Base-by-base conservation (phyloP, 2,797 vertebrate genomes). In the Parauchenoglanis ngamensis region DNA sequence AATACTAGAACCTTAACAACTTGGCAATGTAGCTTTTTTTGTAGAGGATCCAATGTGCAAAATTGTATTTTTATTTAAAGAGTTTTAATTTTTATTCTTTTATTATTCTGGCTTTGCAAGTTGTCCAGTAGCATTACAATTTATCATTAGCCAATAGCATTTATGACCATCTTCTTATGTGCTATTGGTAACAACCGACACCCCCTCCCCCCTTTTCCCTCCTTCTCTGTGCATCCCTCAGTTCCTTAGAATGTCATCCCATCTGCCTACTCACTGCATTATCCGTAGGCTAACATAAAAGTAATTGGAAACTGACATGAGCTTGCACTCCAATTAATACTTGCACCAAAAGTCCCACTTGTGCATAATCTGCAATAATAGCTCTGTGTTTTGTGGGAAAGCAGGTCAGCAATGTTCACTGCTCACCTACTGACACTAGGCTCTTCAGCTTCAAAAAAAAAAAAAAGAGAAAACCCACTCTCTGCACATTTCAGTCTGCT, bases 221-320 rank as follows among this genome's bases (percentile, higher is more conserved):
- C 25, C 10, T 65, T 67, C 61, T 52, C 4, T 67, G 61, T 89
- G 89, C 88, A 90, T 90, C 90, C 85, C 90, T 93, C 90, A 70
- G 76, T 93, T 93, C 90, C 87, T 85, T 85, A 49, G 88, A 92
- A 92, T 90, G 86, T 88, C 88, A 93, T 93, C 91, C 92, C 88
- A 88, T 92, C 91, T 85, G 88, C 67, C 92, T 94, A 95, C 94
- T 94, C 92, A 89, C 88, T 82, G 92, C 92, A 92, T 94, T 96
- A 95, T 96, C 95, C 95, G 95, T 94, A 96, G 96, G 96, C 96
- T 94, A 95, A 92, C 94, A 94, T 93, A 95, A 96, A 95, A 95
- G 95, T 96, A 96, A 96, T 96, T 96, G 96, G 95, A 96, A 96
- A 95, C 89, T 92, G 94, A 95, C 92, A 92, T 92, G 90, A 94